phyloP scores from a whole-genome alignment of 1,140 invertebrate species.

The Leptinotarsa lineolata region DNA sequence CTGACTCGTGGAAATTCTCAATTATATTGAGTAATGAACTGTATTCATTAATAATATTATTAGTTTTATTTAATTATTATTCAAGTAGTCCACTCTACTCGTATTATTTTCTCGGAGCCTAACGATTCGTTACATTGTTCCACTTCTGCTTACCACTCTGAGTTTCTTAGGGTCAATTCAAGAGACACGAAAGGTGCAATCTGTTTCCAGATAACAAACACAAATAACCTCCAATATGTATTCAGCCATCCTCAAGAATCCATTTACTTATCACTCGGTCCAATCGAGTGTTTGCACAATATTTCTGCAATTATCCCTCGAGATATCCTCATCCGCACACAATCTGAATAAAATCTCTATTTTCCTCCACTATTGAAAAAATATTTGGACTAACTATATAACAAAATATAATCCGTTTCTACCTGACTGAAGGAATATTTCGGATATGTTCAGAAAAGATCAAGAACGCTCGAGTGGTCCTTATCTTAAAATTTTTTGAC shows the following conservation, averaged over 20 bases:
- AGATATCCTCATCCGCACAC: constrained; percentile 11
- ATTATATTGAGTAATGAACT: too few species aligned
- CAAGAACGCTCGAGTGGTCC: constrained; percentile 29
- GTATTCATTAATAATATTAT: too few species aligned
- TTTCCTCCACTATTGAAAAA: constrained; percentile 23
- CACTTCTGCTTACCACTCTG: not conserved
- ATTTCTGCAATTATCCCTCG: constrained; percentile 21
- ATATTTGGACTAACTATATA: constrained; percentile 23
- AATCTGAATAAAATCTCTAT: constrained; percentile 25
- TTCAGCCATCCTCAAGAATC: constrained; percentile 15
- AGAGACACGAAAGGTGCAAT: not conserved
- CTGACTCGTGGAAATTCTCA: too few species aligned
- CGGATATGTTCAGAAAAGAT: not conserved
- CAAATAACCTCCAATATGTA: not conserved
- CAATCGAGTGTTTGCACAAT: constrained; percentile 16
- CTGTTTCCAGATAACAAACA: not conserved
- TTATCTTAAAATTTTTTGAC: constrained; percentile 33
- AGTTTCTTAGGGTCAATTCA: not conserved
- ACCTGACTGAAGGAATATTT: constrained; percentile 22
- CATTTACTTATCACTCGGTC: constrained; percentile 17
- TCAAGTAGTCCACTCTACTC: too few species aligned
- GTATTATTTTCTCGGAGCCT: too few species aligned
- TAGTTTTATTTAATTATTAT: too few species aligned
- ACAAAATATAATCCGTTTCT: constrained; percentile 26
- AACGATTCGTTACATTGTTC: not conserved